Percentiles rank a stretch among this genome's conserved stretches.
phyloP scores from a whole-genome alignment of 2,888 invertebrate species.

The Eudemis profundana region DNA sequence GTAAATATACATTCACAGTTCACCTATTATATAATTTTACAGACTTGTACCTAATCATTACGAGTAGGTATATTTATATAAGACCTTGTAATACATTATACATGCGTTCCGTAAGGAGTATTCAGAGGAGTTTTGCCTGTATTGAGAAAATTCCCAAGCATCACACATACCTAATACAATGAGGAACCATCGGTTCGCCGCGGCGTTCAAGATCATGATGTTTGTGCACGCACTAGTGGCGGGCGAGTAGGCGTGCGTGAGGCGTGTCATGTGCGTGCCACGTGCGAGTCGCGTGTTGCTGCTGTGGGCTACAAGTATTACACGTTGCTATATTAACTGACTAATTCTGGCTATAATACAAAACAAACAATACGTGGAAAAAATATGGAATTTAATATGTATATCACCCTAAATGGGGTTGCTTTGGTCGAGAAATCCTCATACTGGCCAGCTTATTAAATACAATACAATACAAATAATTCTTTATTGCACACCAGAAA shows the following conservation, averaged over 20 bases:
- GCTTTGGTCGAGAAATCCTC: neutral
- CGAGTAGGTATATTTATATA: too few relatives aligned
- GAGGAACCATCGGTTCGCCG: slow-evolving; percentile 3
- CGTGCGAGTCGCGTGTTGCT: slow-evolving; percentile 42
- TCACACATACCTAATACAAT: neutral
- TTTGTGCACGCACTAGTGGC: slow-evolving; percentile 8
- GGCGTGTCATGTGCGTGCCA: slow-evolving; percentile 43
- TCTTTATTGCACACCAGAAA: too few relatives aligned
- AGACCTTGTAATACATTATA: too few relatives aligned
- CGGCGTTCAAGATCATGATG: slow-evolving; percentile 10
- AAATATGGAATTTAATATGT: neutral
- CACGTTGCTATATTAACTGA: slow-evolving; percentile 5
- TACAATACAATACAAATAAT: too few relatives aligned
- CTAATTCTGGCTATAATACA: neutral
- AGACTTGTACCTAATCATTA: too few relatives aligned
- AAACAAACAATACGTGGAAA: too few relatives aligned
- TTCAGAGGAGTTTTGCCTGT: too few relatives aligned
- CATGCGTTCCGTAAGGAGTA: too few relatives aligned
- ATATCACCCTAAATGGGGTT: neutral
- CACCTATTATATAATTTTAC: too few relatives aligned
- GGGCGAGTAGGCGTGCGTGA: slow-evolving; percentile 10
- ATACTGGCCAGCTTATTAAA: too few relatives aligned
- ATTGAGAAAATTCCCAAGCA: too few relatives aligned
- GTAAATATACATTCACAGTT: too few relatives aligned
- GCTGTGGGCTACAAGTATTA: slow-evolving; percentile 20